Conservation (phyloP, 2,888 invertebrate genomes). For the Patella caerulea region DNA sequence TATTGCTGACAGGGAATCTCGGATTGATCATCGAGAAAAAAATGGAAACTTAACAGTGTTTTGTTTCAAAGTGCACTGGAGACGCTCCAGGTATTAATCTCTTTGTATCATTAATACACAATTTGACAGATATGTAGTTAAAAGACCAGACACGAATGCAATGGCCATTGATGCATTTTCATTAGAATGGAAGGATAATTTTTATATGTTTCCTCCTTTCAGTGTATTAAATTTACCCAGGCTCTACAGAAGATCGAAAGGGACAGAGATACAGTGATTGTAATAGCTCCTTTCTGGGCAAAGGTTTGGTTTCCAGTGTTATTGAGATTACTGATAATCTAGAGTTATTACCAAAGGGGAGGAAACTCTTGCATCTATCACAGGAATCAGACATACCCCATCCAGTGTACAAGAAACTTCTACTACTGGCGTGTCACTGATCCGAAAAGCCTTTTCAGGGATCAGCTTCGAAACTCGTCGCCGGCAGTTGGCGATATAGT, state of each 20-base stretch:
- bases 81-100: slow-evolving; percentile 23
- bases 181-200: slow-evolving; percentile 17
- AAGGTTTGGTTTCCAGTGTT: slow-evolving; percentile 16
- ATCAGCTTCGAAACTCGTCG: slow-evolving; percentile 19
- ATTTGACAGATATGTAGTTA: slow-evolving; percentile 18
- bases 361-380: neutral
- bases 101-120: slow-evolving; percentile 33
- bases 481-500: neutral
- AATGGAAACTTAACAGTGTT: slow-evolving; percentile 26
- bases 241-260: slow-evolving; percentile 25
- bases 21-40: slow-evolving; percentile 14
- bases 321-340: neutral
- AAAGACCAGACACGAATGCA: too few species aligned
- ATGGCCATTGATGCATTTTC: slow-evolving; percentile 28
- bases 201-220: slow-evolving; percentile 32
- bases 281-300: slow-evolving; percentile 23
- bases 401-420: slow-evolving; percentile 18
- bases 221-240: slow-evolving; percentile 18
- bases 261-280: slow-evolving; percentile 23
- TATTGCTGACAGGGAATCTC: slow-evolving; percentile 20
- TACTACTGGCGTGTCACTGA: slow-evolving; percentile 17
- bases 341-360: slow-evolving; percentile 18
- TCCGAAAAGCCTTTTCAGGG: slow-evolving; percentile 24
- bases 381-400: slow-evolving; percentile 13
- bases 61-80: slow-evolving; percentile 13